These are phyloP conservation scores for Neosilurus hyrtlii DNA, from an alignment of 2,797 vertebrate genomes.

Conservation along the genomic window DNA sequence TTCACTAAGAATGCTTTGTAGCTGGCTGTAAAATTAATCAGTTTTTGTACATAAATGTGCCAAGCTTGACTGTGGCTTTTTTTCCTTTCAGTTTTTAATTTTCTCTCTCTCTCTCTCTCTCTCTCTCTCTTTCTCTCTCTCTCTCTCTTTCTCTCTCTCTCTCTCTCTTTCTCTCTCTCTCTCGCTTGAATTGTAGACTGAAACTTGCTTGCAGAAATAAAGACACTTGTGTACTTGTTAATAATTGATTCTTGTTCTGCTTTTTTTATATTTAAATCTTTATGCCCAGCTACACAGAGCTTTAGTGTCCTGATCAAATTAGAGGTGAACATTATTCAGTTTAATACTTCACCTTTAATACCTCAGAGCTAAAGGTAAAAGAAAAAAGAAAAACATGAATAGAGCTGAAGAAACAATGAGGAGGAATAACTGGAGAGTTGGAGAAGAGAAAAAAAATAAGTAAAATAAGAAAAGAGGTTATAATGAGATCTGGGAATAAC, in stretches of 20 bases:
- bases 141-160: background rate
- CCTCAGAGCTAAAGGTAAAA: background rate
- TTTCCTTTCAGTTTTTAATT: background rate
- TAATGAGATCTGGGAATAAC: background rate
- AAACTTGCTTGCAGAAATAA: slow-evolving; percentile 99
- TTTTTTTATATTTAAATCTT: background rate
- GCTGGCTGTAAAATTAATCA: slow-evolving; percentile 88
- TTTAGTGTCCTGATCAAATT: background rate
- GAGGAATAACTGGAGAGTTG: background rate
- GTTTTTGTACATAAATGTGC: slow-evolving; percentile 98
- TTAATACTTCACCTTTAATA: background rate
- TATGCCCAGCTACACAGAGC: background rate
- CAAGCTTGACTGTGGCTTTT: slow-evolving; percentile 94
- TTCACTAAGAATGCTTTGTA: slow-evolving; percentile 95
- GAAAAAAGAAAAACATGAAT: background rate
- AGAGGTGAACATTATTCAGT: background rate
- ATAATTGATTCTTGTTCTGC: slow-evolving; percentile 52
- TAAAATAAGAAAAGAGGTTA: background rate
- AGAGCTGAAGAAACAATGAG: background rate
- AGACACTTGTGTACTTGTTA: slow-evolving; percentile 95
- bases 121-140: background rate
- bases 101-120: background rate
- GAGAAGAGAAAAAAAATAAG: background rate
- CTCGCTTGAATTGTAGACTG: slow-evolving; percentile 92
- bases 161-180: background rate